phyloP scores from a whole-genome alignment of 2,113 vertebrate species.

The Hippocampus comes region DNA sequence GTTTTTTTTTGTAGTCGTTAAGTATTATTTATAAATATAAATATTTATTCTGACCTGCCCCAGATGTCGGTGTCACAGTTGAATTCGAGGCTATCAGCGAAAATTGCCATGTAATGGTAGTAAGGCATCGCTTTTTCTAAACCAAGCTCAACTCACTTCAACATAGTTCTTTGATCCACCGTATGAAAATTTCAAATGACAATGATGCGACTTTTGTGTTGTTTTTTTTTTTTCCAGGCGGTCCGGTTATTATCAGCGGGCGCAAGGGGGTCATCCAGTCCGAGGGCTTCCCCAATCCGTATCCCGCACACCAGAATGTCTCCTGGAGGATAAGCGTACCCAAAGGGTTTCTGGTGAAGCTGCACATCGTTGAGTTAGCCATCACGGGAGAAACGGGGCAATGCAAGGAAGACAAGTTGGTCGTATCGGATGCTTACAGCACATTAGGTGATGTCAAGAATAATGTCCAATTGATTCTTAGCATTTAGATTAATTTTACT shows the following conservation, averaged over 20 bases:
- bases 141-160: too few relatives aligned
- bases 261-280: constrained; percentile 69
- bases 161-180: neutral
- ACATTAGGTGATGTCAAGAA: constrained; percentile 47
- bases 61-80: too few relatives aligned
- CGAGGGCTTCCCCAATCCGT: constrained; percentile 64
- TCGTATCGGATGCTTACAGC: constrained; percentile 62
- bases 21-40: too few relatives aligned
- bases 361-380: constrained; percentile 67
- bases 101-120: too few relatives aligned
- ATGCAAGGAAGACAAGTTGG: constrained; percentile 64
- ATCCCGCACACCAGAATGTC: constrained; percentile 62
- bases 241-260: constrained; percentile 44
- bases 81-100: too few relatives aligned
- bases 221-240: constrained; percentile 22
- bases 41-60: too few relatives aligned
- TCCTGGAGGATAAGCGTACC: constrained; percentile 70
- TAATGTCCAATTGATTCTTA: neutral
- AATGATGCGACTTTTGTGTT: neutral
- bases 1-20: too few relatives aligned
- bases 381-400: constrained; percentile 64
- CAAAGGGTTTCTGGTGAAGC: constrained; percentile 63
- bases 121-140: too few relatives aligned
- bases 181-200: neutral
- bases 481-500: neutral